phyloP scores from a whole-genome alignment of 1,140 invertebrate genomes.

The Medauroidea extradentata region DNA sequence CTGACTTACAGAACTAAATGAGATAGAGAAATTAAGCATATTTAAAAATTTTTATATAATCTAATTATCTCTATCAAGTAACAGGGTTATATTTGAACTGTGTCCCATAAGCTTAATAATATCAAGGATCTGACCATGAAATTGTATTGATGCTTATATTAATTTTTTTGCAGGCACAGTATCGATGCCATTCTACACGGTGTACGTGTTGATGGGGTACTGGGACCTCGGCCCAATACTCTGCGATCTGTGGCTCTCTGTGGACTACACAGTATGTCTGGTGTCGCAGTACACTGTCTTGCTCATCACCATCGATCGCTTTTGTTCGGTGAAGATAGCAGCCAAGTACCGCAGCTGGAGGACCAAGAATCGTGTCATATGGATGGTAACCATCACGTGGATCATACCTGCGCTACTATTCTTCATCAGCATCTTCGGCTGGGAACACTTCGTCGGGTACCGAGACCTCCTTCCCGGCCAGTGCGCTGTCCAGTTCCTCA shows the following conservation, averaged over 20 bases:
- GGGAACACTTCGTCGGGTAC: slow-evolving; percentile 96
- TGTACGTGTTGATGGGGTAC: slow-evolving; percentile 92
- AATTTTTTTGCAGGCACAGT: slow-evolving; percentile 75
- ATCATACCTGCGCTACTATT: slow-evolving; percentile 94
- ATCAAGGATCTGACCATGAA: too few species aligned
- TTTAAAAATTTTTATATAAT: too few species aligned
- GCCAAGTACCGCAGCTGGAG: slow-evolving; percentile 96
- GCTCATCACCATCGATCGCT: slow-evolving; percentile 96
- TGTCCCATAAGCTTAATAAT: too few species aligned
- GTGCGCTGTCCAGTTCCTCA: slow-evolving; percentile 96
- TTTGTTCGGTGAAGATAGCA: slow-evolving; percentile 98
- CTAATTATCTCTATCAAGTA: too few species aligned
- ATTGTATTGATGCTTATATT: too few species aligned
- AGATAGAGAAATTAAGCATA: too few species aligned
- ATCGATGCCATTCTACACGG: slow-evolving; percentile 94
- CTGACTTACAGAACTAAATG: too few species aligned
- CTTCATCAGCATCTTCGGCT: slow-evolving; percentile 98
- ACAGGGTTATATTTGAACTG: too few species aligned
- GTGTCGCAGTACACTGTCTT: slow-evolving; percentile 99
- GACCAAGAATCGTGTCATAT: slow-evolving; percentile 86
- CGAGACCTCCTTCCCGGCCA: slow-evolving; percentile 80
- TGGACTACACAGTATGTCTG: slow-evolving; percentile 98
- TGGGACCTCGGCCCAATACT: slow-evolving; percentile 96
- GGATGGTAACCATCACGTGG: slow-evolving; percentile 97
- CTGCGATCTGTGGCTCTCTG: slow-evolving; percentile 97